phyloP scores from a whole-genome alignment of 2,888 invertebrate species.

The Tinea pellionella region DNA sequence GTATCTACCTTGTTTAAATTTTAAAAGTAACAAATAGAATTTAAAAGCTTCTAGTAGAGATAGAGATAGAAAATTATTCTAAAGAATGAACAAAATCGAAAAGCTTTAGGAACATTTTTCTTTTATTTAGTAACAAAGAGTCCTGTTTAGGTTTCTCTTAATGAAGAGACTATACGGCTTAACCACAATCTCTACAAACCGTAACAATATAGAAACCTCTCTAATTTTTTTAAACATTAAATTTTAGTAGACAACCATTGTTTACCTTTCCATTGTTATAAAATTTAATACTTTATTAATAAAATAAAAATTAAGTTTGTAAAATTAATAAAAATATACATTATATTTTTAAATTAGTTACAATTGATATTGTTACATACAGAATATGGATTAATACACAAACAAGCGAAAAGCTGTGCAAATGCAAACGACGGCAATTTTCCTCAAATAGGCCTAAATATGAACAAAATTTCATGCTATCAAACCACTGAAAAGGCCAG shows the following conservation, averaged over 20 bases:
- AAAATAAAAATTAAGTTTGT: neutral
- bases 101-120: neutral
- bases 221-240: neutral
- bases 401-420: neutral
- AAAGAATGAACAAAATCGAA: neutral
- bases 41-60: conserved; percentile 3
- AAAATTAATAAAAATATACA: neutral
- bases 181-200: neutral
- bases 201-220: neutral
- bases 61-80: neutral
- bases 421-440: conserved; percentile 7
- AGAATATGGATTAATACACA: neutral
- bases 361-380: neutral
- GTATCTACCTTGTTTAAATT: conserved; percentile 4
- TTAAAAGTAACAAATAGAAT: conserved; percentile 10
- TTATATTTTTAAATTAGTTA: neutral
- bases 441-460: conserved; percentile 1
- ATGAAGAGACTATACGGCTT: neutral
- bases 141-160: neutral
- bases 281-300: neutral
- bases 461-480: conserved; percentile 11
- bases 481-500: conserved; percentile 13
- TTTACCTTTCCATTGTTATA: neutral
- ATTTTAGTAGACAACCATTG: neutral
- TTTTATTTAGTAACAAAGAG: neutral